phyloP scores from a whole-genome alignment of 2,888 invertebrate genomes.

The Ephialtes manifestator region DNA sequence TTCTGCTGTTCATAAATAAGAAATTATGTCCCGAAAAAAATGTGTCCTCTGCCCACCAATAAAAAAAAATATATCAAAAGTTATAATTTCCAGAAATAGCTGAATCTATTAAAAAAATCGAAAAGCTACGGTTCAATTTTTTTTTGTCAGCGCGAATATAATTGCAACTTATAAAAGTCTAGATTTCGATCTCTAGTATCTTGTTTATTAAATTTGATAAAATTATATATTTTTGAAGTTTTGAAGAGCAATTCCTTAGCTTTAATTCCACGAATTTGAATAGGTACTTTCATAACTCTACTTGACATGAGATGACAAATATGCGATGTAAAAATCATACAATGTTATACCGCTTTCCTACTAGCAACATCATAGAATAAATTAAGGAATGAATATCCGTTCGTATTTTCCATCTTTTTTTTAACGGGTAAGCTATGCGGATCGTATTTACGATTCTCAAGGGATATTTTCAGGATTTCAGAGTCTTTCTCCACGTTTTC shows the following conservation, averaged over 20 bases:
- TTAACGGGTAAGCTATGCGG: not conserved
- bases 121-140: too few species aligned
- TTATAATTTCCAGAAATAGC: too few species aligned
- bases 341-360: not conserved
- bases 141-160: not conserved
- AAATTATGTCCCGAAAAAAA: too few species aligned
- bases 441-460: conserved; percentile 40
- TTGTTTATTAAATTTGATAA: not conserved
- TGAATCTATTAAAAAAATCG: too few species aligned
- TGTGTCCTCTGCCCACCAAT: too few species aligned
- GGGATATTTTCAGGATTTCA: conserved; percentile 39
- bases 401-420: not conserved
- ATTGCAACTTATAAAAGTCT: not conserved
- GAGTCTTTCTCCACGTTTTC: conserved; percentile 1
- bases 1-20: too few species aligned
- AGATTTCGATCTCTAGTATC: not conserved
- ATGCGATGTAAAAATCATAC: not conserved
- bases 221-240: too few species aligned
- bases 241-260: not conserved
- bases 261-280: not conserved
- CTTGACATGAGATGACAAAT: not conserved
- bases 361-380: not conserved
- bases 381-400: not conserved
- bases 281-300: not conserved
- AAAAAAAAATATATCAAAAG: too few species aligned